Evolutionary conservation across 1,140 invertebrate genomes (phyloP).

Genomic region (Brachionus plicatilis): DNA sequence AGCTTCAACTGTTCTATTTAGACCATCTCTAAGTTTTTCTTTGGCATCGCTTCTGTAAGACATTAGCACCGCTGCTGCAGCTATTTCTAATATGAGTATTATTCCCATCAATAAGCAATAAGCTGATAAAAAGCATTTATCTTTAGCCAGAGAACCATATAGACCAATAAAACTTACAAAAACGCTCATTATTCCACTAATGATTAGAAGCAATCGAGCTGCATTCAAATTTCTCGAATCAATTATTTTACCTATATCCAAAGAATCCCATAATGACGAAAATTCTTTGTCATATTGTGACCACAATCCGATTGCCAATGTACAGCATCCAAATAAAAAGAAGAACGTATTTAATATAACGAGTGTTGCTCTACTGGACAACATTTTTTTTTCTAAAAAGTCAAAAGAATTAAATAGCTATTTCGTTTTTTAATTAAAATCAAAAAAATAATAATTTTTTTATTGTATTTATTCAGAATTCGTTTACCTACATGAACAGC

Average conservation of each 20-base stretch:
- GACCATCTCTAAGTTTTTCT: background rate
- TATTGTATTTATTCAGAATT: background rate
- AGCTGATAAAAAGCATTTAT: conserved; percentile 7
- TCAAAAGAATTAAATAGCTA: background rate
- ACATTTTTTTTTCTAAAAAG: background rate
- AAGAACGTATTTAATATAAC: conserved; percentile 14
- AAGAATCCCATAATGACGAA: conserved; percentile 5
- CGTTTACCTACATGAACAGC: background rate
- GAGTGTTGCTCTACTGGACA: conserved; percentile 25
- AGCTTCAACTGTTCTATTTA: background rate
- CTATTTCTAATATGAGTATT: conserved; percentile 27
- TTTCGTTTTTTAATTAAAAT: background rate
- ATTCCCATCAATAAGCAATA: conserved; percentile 28
- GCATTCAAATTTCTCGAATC: conserved; percentile 17
- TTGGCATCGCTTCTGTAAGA: conserved; percentile 17
- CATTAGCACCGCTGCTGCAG: background rate
- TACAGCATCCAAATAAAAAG: background rate
- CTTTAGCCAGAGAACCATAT: background rate
- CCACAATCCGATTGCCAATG: conserved; percentile 8
- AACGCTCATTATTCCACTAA: conserved; percentile 20
- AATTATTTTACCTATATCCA: conserved; percentile 32
- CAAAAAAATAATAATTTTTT: background rate
- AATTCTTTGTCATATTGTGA: conserved; percentile 39
- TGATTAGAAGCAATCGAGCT: conserved; percentile 16
- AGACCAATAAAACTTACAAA: conserved; percentile 35